Conservation (phyloP, 1,140 invertebrate species). For the Zaprionus camerounensis region DNA sequence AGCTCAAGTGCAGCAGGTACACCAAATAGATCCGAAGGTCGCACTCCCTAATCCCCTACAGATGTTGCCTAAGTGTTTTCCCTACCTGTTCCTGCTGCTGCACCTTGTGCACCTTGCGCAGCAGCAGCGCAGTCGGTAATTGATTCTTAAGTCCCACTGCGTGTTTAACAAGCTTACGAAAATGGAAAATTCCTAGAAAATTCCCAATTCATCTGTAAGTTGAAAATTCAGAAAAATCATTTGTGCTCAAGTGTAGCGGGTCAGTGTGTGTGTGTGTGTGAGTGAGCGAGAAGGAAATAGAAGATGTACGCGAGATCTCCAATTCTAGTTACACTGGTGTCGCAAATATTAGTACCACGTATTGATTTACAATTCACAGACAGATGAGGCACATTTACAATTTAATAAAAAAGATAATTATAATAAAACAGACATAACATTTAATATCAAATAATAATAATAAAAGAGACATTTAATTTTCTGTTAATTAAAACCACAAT, state of each 20-base stretch:
- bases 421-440: not conserved
- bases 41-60: conserved; percentile 63
- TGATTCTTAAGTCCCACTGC: conserved; percentile 39
- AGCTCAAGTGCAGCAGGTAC: conserved; percentile 44
- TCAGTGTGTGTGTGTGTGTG: not conserved
- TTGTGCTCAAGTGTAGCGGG: not conserved
- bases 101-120: conserved; percentile 17
- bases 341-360: not conserved
- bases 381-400: not conserved
- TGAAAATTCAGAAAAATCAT: not conserved
- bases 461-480: not conserved
- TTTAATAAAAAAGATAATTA: conserved; percentile 35
- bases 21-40: conserved; percentile 33
- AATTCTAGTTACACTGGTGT: not conserved
- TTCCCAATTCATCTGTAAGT: not conserved
- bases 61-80: conserved; percentile 48
- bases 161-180: conserved; percentile 65
- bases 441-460: not conserved
- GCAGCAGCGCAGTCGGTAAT: conserved; percentile 32
- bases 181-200: not conserved
- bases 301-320: not conserved
- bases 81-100: conserved; percentile 51
- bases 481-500: not conserved
- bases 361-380: not conserved
- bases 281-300: not conserved